These are phyloP conservation scores for Volucella inanis DNA, from an alignment of 2,888 invertebrate genomes.

Conservation along the genomic window DNA sequence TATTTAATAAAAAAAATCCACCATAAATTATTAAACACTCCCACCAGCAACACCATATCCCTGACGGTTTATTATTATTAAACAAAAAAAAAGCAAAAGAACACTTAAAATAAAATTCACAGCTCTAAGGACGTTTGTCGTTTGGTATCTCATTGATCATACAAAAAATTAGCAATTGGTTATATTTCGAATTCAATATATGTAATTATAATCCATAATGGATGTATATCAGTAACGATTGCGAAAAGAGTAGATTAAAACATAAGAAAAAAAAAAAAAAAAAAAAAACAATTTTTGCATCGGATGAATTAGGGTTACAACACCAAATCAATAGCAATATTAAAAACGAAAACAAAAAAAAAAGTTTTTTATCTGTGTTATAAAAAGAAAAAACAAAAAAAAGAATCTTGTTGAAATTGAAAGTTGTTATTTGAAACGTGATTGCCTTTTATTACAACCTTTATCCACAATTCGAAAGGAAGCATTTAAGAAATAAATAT, in stretches of 20 bases:
- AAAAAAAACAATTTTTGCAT: slow-evolving; percentile 34
- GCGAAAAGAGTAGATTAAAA: slow-evolving; percentile 54
- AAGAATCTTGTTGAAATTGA: slow-evolving; percentile 68
- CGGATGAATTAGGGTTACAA: slow-evolving; percentile 57
- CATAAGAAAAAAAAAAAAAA: slow-evolving; percentile 3
- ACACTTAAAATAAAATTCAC: slow-evolving; percentile 8
- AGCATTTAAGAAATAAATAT: slow-evolving; percentile 62
- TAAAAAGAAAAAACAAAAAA: slow-evolving; percentile 20
- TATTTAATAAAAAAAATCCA: slow-evolving; percentile 47
- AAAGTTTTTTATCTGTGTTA: slow-evolving; percentile 69
- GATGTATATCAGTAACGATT: slow-evolving; percentile 64
- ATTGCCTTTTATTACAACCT: slow-evolving; percentile 71
- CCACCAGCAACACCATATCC: slow-evolving; percentile 74
- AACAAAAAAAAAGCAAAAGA: slow-evolving; percentile 10
- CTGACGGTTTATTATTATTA: slow-evolving; percentile 44
- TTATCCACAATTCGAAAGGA: slow-evolving; percentile 59
- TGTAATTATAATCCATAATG: slow-evolving; percentile 61
- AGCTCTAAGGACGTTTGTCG: slow-evolving; percentile 30
- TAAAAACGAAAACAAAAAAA: slow-evolving; percentile 28
- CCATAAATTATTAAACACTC: slow-evolving; percentile 66
- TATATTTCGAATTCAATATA: slow-evolving; percentile 47
- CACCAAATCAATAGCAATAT: slow-evolving; percentile 70
- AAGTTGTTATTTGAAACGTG: slow-evolving; percentile 73
- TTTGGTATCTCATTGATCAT: slow-evolving; percentile 50
- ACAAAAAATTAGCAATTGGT: slow-evolving; percentile 40